Conservation (phyloP, 1,140 invertebrate species). For the Papilio aristodemus region DNA sequence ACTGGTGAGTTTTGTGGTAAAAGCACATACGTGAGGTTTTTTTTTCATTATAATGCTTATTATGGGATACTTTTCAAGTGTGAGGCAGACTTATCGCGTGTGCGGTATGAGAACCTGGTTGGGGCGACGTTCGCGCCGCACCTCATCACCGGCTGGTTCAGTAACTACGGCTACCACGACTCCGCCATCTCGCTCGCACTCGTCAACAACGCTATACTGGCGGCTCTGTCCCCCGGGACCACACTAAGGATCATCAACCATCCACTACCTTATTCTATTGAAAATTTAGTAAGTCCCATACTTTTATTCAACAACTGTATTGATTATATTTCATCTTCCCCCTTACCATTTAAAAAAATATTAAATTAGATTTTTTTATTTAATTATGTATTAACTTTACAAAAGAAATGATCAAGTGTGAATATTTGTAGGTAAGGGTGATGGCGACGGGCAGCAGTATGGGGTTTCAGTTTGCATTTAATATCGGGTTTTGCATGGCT, state of each 20-base stretch:
- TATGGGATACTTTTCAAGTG: conserved; percentile 46
- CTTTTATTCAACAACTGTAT: too few species aligned
- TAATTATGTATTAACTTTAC: too few species aligned
- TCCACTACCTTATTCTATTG: conserved; percentile 70
- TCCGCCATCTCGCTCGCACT: conserved; percentile 83
- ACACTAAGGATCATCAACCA: conserved; percentile 78
- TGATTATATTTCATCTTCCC: neutral
- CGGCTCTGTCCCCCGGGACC: conserved; percentile 59
- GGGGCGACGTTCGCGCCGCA: conserved; percentile 70
- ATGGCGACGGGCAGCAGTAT: conserved; percentile 80
- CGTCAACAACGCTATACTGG: conserved; percentile 83
- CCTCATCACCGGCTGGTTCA: conserved; percentile 82
- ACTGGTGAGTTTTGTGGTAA: conserved; percentile 48
- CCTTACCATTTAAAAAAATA: too few species aligned
- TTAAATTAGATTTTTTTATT: too few species aligned
- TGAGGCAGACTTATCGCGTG: conserved; percentile 47
- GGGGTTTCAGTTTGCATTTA: conserved; percentile 84
- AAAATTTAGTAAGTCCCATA: conserved; percentile 72
- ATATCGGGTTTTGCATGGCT: conserved; percentile 84
- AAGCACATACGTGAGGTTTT: too few species aligned
- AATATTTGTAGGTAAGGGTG: conserved; percentile 67
- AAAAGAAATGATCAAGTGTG: neutral
- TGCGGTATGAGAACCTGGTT: conserved; percentile 74
- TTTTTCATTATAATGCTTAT: neutral
- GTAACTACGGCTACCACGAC: conserved; percentile 86